phyloP scores from a whole-genome alignment of 2,113 vertebrate genomes.

The Crotophaga sulcirostris region DNA sequence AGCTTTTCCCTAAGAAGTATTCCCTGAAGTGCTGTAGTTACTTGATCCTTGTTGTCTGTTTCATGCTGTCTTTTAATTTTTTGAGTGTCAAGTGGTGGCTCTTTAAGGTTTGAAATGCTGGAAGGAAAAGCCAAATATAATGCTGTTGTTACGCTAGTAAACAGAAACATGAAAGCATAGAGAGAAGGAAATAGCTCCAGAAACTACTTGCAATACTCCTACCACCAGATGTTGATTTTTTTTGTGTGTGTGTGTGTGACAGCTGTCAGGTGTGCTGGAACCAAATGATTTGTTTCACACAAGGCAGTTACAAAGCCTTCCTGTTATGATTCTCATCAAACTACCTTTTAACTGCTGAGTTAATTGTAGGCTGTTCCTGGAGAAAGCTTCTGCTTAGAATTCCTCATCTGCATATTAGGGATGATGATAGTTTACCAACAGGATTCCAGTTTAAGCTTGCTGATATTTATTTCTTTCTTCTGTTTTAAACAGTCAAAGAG shows the following conservation, averaged over 20 bases:
- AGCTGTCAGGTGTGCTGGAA: slow-evolving; percentile 11
- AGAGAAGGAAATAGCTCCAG: neutral
- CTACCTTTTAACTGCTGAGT: neutral
- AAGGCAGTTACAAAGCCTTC: neutral
- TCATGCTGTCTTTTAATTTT: neutral
- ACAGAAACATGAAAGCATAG: neutral
- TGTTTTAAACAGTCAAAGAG: neutral
- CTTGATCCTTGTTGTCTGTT: neutral
- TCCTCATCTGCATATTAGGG: neutral
- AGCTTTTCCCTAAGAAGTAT: neutral
- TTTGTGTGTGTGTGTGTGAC: neutral
- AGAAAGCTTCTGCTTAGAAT: neutral
- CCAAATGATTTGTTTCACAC: neutral
- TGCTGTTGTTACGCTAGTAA: neutral
- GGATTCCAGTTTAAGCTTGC: neutral
- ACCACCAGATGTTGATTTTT: neutral
- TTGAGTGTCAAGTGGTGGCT: neutral
- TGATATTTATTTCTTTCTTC: neutral
- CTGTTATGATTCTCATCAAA: neutral
- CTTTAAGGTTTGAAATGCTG: neutral
- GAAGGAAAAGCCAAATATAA: neutral
- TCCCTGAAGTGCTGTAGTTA: neutral
- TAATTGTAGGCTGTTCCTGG: neutral
- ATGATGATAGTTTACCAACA: neutral
- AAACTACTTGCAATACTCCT: neutral